These are phyloP conservation scores for Trogon melanurus DNA, from an alignment of 2,113 vertebrate species.

Conservation along the genomic window DNA sequence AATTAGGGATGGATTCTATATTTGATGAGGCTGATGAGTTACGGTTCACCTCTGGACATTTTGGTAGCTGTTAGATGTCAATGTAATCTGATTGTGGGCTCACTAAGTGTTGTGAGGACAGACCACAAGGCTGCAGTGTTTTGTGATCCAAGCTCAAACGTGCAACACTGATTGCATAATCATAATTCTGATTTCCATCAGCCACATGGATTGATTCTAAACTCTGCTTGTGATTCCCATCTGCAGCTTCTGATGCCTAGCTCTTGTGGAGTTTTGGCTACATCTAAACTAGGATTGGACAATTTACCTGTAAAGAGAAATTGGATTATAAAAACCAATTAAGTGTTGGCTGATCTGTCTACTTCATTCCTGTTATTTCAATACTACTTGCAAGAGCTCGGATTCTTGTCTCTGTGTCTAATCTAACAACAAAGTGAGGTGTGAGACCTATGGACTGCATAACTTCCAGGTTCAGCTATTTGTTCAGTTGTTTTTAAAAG, in stretches of 20 bases:
- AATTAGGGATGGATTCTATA: not conserved
- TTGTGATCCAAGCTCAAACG: not conserved
- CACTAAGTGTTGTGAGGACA: not conserved
- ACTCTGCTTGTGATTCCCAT: not conserved
- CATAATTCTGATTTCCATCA: not conserved
- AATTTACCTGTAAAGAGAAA: not conserved
- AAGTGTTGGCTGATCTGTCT: not conserved
- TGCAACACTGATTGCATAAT: not conserved
- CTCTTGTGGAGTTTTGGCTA: not conserved
- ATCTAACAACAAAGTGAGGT: not conserved
- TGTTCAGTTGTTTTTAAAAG: not conserved
- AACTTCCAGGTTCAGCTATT: not conserved
- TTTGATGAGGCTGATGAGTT: not conserved
- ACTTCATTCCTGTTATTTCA: not conserved
- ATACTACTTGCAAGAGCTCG: not conserved
- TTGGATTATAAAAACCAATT: not conserved
- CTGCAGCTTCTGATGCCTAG: not conserved
- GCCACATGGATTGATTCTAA: not conserved
- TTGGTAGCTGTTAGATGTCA: rapidly evolving
- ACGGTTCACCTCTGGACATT: not conserved
- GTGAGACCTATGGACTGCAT: not conserved
- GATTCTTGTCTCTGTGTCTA: not conserved
- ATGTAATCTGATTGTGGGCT: not conserved
- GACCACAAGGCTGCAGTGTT: not conserved
- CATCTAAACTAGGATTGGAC: not conserved